Percentiles rank a stretch among this genome's conserved stretches.
phyloP scores from a whole-genome alignment of 2,113 vertebrate species.

The Pachyramphus minor region DNA sequence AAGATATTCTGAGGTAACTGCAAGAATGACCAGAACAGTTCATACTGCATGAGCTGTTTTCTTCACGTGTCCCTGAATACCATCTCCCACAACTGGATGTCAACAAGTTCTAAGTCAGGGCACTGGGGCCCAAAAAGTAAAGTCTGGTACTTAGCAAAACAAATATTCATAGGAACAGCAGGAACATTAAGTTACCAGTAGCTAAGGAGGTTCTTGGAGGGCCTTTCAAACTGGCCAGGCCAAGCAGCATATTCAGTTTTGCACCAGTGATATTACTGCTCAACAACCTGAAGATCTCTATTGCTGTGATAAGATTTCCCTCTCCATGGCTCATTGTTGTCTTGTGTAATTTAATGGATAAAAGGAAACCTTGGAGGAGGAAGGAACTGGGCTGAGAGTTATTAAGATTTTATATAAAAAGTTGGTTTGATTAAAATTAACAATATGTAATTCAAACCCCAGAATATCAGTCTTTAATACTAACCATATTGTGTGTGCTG shows the following conservation, averaged over 20 bases:
- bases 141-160: not conserved
- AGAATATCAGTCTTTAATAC: not conserved
- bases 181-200: not conserved
- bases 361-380: not conserved
- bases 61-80: not conserved
- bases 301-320: not conserved
- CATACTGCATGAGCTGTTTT: not conserved
- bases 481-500: not conserved
- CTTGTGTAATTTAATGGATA: not conserved
- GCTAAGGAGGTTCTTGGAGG: not conserved
- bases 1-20: not conserved
- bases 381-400: accelerated
- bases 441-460: not conserved
- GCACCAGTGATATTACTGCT: not conserved
- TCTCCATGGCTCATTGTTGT: not conserved
- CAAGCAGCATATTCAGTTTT: not conserved
- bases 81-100: not conserved
- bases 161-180: not conserved
- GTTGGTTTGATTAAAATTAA: not conserved
- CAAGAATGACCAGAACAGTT: not conserved
- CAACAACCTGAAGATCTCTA: not conserved
- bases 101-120: not conserved
- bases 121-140: not conserved
- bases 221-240: not conserved
- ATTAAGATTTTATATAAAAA: not conserved